Conservation (phyloP, 1,140 invertebrate species). For the Anoplolepis gracilipes region DNA sequence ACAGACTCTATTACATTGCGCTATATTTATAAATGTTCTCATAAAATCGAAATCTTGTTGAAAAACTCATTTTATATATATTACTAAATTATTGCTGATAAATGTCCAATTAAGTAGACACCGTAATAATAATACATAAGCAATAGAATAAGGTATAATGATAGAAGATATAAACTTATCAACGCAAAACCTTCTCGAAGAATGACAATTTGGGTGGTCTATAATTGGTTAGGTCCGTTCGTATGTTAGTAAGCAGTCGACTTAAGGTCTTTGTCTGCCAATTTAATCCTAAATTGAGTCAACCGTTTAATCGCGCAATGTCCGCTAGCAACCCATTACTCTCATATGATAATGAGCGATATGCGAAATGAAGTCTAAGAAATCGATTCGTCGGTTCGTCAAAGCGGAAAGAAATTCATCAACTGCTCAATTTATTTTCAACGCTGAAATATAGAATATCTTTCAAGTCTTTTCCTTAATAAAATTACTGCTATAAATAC, state of each 20-base stretch:
- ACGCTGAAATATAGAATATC: neutral
- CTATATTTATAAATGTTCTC: no score
- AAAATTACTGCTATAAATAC: neutral
- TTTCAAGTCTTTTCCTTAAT: neutral
- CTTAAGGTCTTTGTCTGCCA: constrained; percentile 82
- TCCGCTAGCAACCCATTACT: constrained; percentile 64
- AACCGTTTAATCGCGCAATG: constrained; percentile 78
- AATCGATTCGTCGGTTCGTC: constrained; percentile 41
- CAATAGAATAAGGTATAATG: neutral
- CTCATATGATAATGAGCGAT: constrained; percentile 74
- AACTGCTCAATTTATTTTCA: neutral
- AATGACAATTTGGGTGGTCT: constrained; percentile 80
- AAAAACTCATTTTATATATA: no score
- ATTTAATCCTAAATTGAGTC: constrained; percentile 82
- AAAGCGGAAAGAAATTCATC: constrained; percentile 23
- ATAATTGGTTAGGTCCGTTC: constrained; percentile 80
- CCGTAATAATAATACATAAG: no score
- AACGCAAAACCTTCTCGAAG: constrained; percentile 47
- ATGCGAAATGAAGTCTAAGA: constrained; percentile 13
- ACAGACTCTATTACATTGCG: no score
- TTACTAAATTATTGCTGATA: neutral
- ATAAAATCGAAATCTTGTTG: no score
- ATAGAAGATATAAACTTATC: neutral
- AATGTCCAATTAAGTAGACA: constrained; percentile 8
- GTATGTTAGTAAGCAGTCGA: constrained; percentile 82